A percentile compares a stretch with the other conserved stretches of the same genome.
These are phyloP conservation scores for Cephalopholis sonnerati DNA, from an alignment of 2,113 vertebrate species.

Conservation along the genomic window DNA sequence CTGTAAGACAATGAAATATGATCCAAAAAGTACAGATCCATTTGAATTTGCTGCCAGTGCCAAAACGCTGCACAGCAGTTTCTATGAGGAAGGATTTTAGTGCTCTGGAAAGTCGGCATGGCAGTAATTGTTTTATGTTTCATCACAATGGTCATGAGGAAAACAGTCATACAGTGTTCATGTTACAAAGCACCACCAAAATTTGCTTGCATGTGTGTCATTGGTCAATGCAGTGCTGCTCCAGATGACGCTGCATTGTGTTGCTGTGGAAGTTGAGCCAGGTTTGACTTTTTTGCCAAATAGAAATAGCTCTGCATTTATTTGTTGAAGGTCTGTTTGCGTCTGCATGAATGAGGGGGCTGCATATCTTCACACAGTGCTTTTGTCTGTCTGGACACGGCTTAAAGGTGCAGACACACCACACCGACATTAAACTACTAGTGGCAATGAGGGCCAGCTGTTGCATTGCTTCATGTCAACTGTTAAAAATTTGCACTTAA, in stretches of 20 bases:
- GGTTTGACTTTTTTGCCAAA: not conserved
- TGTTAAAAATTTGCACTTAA: too few species aligned
- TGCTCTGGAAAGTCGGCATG: not conserved
- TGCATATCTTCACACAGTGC: not conserved
- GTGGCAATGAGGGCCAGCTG: too few species aligned
- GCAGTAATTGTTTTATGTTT: not conserved
- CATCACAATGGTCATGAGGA: not conserved
- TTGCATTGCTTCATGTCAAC: too few species aligned
- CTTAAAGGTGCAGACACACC: not conserved
- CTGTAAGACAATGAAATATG: not conserved
- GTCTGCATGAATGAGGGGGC: not conserved
- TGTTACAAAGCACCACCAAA: not conserved
- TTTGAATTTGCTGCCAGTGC: not conserved
- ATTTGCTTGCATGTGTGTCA: not conserved
- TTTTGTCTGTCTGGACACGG: not conserved
- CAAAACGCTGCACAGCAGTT: not conserved
- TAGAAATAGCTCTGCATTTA: not conserved
- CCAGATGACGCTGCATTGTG: not conserved
- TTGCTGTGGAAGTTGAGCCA: not conserved
- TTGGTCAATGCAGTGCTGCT: not conserved
- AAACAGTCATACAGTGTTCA: not conserved
- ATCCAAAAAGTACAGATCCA: not conserved
- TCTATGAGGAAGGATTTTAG: not conserved
- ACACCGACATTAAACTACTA: too few species aligned
- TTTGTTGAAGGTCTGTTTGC: not conserved